phyloP scores from a whole-genome alignment of 92 coral and sea anemone species.

The Porites cylindrica region DNA sequence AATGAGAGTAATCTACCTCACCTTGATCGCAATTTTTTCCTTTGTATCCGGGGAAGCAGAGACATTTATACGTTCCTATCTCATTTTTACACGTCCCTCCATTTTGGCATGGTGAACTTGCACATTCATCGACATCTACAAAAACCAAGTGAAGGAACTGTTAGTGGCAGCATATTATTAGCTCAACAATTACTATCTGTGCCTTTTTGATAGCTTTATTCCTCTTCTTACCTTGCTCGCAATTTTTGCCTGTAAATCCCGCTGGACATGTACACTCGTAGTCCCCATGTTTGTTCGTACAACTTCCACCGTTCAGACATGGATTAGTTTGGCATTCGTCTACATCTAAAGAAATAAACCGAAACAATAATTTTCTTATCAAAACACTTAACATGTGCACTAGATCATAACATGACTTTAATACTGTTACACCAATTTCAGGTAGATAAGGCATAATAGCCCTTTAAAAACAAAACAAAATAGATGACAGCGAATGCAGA shows the following conservation, averaged over 20 bases:
- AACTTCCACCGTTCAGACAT: conserved; percentile 24
- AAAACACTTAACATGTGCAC: too few relatives aligned
- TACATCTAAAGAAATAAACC: background rate
- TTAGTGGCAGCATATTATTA: background rate
- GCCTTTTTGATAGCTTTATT: background rate
- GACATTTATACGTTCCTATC: conserved; percentile 28
- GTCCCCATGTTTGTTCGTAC: conserved; percentile 19
- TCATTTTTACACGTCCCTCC: conserved; percentile 37
- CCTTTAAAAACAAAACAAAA: too few relatives aligned
- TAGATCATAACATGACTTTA: too few relatives aligned
- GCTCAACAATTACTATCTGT: too few relatives aligned
- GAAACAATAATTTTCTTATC: too few relatives aligned
- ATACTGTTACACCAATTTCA: too few relatives aligned
- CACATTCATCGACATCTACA: conserved; percentile 37
- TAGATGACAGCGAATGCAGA: too few relatives aligned
- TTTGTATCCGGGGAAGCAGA: conserved; percentile 7
- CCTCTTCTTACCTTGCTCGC: conserved; percentile 15
- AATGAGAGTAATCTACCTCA: background rate
- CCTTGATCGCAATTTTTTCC: conserved; percentile 34
- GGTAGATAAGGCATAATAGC: too few relatives aligned
- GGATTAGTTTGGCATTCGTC: conserved; percentile 22
- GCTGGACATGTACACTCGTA: conserved; percentile 15
- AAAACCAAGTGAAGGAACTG: background rate
- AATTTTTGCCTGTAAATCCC: conserved; percentile 24
- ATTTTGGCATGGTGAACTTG: background rate